Evolutionary conservation across 2,888 invertebrate species (phyloP).

Genomic region (Athripsodes cinereus): DNA sequence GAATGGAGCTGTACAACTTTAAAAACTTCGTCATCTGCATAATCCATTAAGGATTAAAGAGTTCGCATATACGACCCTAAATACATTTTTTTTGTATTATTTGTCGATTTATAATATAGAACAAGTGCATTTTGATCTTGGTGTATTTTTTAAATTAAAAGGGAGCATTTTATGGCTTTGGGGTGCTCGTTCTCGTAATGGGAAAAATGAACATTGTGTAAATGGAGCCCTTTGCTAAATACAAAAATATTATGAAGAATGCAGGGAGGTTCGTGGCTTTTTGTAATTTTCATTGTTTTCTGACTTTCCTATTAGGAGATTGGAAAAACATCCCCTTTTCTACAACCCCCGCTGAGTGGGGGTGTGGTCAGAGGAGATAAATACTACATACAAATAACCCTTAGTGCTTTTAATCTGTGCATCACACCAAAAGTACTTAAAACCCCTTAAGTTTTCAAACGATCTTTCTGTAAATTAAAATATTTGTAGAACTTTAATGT

Average conservation of each 20-base stretch:
- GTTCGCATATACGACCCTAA: no score
- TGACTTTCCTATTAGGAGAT: constrained; percentile 8
- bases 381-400: constrained; percentile 10
- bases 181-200: no score
- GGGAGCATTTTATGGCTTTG: no score
- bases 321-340: constrained; percentile 6
- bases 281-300: constrained; percentile 17
- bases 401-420: neutral
- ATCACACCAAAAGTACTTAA: neutral
- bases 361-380: constrained; percentile 26
- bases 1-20: no score
- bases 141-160: no score
- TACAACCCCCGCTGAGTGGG: constrained; percentile 15
- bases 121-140: no score
- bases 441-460: neutral
- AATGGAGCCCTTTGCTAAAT: neutral
- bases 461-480: neutral
- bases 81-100: no score
- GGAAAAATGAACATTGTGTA: no score
- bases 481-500: neutral
- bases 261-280: constrained; percentile 4
- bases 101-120: no score
- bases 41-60: no score
- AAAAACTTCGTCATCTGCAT: no score
- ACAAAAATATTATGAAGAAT: neutral